Conservation (phyloP, 2,113 vertebrate genomes). For the Nothoprocta pentlandii region DNA sequence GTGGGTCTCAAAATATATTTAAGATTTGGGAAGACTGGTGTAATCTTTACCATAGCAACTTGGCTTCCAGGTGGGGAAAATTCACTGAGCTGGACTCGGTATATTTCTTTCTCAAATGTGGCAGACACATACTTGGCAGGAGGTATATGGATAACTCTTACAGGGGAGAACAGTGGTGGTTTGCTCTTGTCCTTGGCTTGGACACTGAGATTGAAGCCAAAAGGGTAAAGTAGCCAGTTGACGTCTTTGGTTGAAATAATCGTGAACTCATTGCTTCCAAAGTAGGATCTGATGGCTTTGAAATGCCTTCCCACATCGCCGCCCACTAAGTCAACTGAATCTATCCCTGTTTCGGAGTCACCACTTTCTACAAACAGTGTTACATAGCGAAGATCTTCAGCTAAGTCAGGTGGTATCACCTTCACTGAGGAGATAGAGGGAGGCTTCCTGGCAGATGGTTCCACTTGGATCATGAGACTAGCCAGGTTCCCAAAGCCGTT, state of each 20-base stretch:
- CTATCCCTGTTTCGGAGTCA: conserved; percentile 75
- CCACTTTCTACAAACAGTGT: conserved; percentile 80
- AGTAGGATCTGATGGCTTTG: conserved; percentile 83
- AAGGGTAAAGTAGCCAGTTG: conserved; percentile 84
- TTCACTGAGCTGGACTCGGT: conserved; percentile 87
- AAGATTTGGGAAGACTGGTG: conserved; percentile 73
- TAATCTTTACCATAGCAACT: conserved; percentile 83
- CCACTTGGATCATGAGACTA: conserved; percentile 81
- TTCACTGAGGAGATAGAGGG: conserved; percentile 78
- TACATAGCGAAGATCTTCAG: conserved; percentile 77
- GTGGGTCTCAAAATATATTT: conserved; percentile 86
- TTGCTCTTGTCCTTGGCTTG: conserved; percentile 86
- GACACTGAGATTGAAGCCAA: conserved; percentile 92
- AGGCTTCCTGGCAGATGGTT: conserved; percentile 79
- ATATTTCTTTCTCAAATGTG: conserved; percentile 85
- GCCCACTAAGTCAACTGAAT: conserved; percentile 84
- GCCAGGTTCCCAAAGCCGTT: conserved; percentile 90
- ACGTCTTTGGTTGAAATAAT: conserved; percentile 87
- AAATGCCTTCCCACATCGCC: conserved; percentile 89
- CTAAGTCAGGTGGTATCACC: conserved; percentile 64
- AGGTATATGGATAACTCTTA: conserved; percentile 85
- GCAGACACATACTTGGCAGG: conserved; percentile 77
- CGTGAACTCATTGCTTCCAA: conserved; percentile 84
- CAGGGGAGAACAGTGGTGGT: conserved; percentile 80
- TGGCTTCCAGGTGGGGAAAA: conserved; percentile 88